These are phyloP conservation scores for Tinea trinotella DNA, from an alignment of 2,888 invertebrate species.

Conservation along the genomic window DNA sequence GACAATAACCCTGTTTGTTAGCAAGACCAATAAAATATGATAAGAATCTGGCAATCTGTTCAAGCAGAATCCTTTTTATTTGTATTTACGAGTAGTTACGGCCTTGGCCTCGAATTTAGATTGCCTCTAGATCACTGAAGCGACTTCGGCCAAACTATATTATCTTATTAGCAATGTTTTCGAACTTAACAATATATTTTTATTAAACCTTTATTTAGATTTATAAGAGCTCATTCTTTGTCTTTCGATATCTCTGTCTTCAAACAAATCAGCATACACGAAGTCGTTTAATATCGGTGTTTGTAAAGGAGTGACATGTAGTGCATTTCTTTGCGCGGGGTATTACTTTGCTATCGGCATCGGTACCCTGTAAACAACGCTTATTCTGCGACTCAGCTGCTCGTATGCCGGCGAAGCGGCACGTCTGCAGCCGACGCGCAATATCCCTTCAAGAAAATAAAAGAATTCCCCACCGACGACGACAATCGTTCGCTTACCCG, in stretches of 20 bases:
- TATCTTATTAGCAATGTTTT: background rate
- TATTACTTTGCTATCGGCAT: slow-evolving; percentile 27
- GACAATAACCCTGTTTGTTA: slow-evolving; percentile 31
- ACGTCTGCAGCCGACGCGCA: slow-evolving; percentile 65
- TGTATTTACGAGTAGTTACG: slow-evolving; percentile 55
- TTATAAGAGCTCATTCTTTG: no score
- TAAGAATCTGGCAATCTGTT: slow-evolving; percentile 58
- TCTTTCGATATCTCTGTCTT: background rate
- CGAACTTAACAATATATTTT: background rate
- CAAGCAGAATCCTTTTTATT: slow-evolving; percentile 57
- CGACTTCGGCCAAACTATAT: background rate
- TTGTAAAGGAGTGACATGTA: slow-evolving; percentile 22
- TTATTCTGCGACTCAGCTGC: slow-evolving; percentile 43
- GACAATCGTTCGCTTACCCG: slow-evolving; percentile 68
- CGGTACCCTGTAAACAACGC: slow-evolving; percentile 52
- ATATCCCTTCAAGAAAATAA: slow-evolving; percentile 69
- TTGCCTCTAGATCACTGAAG: background rate
- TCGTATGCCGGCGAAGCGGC: slow-evolving; percentile 18
- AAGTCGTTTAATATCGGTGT: slow-evolving; percentile 10
- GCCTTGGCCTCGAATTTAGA: slow-evolving; percentile 43
- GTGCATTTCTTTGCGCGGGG: slow-evolving; percentile 30
- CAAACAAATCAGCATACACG: slow-evolving; percentile 1
- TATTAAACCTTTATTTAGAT: background rate
- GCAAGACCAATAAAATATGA: slow-evolving; percentile 59
- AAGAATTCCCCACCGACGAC: slow-evolving; percentile 53